A percentile compares a stretch with the other conserved stretches of the same genome.
These are phyloP conservation scores for Heterodera carotae DNA, from an alignment of 1,140 invertebrate species.

Conservation along the genomic window DNA sequence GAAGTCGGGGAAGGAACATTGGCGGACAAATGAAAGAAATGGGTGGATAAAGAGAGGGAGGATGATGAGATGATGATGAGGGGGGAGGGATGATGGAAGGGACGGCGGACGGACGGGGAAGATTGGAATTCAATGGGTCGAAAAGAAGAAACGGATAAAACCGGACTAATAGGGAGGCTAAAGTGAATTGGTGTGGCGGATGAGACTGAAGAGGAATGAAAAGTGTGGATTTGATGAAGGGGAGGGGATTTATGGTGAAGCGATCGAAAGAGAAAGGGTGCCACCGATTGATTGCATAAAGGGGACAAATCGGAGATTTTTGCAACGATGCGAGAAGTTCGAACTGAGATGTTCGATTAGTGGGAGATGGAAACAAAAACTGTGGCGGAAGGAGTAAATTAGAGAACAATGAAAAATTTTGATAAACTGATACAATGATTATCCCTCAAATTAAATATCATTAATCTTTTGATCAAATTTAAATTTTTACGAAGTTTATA, in stretches of 20 bases:
- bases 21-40: slow-evolving; percentile 13
- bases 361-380: too few relatives aligned
- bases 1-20: slow-evolving; percentile 3
- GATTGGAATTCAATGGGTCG: slow-evolving; percentile 20
- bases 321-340: too few relatives aligned
- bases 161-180: not conserved
- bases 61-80: not conserved
- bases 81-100: not conserved
- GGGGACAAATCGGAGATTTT: slow-evolving; percentile 11
- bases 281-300: slow-evolving; percentile 16
- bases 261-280: slow-evolving; percentile 6
- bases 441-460: too few relatives aligned
- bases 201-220: not conserved
- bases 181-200: not conserved
- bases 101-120: too few relatives aligned
- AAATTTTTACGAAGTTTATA: too few relatives aligned
- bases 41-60: not conserved
- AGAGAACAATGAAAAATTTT: too few relatives aligned
- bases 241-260: not conserved
- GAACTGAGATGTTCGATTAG: too few relatives aligned
- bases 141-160: slow-evolving; percentile 16
- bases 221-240: not conserved
- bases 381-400: too few relatives aligned
- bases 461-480: too few relatives aligned
- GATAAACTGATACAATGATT: too few relatives aligned